Base-by-base conservation (phyloP, 1,140 invertebrate genomes). In the Eciton burchellii region DNA sequence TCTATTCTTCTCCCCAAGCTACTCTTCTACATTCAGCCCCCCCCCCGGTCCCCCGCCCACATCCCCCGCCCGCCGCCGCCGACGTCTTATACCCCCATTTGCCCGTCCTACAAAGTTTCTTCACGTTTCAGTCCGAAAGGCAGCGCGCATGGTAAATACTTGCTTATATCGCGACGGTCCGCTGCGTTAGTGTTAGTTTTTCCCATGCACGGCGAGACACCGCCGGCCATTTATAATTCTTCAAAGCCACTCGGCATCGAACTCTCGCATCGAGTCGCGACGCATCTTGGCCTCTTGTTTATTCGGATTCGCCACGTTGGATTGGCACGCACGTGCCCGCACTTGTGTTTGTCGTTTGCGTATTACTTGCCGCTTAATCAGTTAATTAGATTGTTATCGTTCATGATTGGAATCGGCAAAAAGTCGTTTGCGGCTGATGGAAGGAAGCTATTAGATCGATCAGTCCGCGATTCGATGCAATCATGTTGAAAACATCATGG, bases 51-150 rank as follows among this genome's bases (percentile, higher is more conserved):
- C 41, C 6, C 57, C 4, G 12, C 47, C 24, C 47, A 45, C 52
- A 1, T 3, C 76, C 29, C 56, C 19, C 57, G n/a, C 41, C 41
- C n/a, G n/a, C n/a, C n/a, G n/a, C n/a, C n/a, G n/a, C n/a, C n/a
- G n/a, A n/a, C n/a, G n/a, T n/a, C n/a, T n/a, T n/a, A n/a, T 14
- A 26, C 65, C 43, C 26, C n/a, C 21, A 21, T 21, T 45, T 29
- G 8, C 26, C 56, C 21, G 77, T 81, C 82, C 82, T 88, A 82
- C 83, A 72, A 83, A 87, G 82, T 88, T 73, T 81, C 82, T 66
- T 88, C 76, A 68, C 84, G 84, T 86, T 79, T 74, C 71, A 76
- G 35, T n/a, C 63, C 12, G 72, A 52, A n/a, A 77, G 70, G 59
- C 43, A 65, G 52, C 62, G 54, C 52, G 66, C 85, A 66, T 81